Evolutionary conservation across 2,888 invertebrate genomes (phyloP).

Genomic region (Choristoneura rosaceana): DNA sequence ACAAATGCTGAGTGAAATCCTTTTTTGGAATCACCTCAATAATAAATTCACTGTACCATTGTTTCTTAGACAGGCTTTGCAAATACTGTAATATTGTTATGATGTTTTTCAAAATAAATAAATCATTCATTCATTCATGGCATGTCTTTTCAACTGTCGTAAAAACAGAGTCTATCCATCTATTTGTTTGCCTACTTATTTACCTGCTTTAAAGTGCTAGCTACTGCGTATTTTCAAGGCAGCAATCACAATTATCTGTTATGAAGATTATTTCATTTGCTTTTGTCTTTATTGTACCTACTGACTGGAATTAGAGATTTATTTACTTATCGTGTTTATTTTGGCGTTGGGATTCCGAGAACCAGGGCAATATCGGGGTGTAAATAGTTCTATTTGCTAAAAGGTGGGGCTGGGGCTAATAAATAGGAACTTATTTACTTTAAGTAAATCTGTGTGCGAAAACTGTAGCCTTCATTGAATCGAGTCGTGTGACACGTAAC

Average conservation of each 20-base stretch:
- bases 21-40: too few relatives aligned
- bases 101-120: too few relatives aligned
- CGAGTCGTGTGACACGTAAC: slow-evolving; percentile 18
- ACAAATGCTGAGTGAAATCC: too few relatives aligned
- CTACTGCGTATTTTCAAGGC: not conserved
- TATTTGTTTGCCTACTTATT: too few relatives aligned
- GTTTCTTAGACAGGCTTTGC: too few relatives aligned
- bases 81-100: too few relatives aligned
- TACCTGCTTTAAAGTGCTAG: not conserved
- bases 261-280: slow-evolving; percentile 1
- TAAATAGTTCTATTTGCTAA: slow-evolving; percentile 14
- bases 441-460: too few relatives aligned
- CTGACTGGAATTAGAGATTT: not conserved
- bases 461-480: too few relatives aligned
- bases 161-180: too few relatives aligned
- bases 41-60: too few relatives aligned
- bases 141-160: too few relatives aligned
- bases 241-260: slow-evolving; percentile 3
- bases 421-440: not conserved
- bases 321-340: slow-evolving; percentile 13
- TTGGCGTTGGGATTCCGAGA: not conserved
- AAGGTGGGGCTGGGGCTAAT: not conserved
- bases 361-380: slow-evolving; percentile 13
- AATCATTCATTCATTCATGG: too few relatives aligned
- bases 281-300: not conserved